Evolutionary conservation across 1,140 invertebrate genomes (phyloP).

Genomic region (Teleogryllus occipitalis): DNA sequence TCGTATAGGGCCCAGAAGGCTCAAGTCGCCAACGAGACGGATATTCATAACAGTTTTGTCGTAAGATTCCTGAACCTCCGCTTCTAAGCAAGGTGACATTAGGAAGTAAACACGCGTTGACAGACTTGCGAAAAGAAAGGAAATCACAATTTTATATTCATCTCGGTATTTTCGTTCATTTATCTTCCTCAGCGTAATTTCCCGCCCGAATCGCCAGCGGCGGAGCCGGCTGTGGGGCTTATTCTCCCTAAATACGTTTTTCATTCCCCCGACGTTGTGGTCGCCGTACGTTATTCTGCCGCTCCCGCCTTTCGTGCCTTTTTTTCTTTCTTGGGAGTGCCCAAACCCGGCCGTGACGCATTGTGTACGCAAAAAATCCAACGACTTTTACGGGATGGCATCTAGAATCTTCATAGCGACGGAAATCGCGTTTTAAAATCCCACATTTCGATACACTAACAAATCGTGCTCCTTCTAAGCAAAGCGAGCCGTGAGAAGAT

Average conservation of each 20-base stretch:
- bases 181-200: neutral
- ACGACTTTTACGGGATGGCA: neutral
- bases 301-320: neutral
- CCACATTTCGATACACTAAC: neutral
- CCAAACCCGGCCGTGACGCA: neutral
- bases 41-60: too few species aligned
- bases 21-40: too few species aligned
- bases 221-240: neutral
- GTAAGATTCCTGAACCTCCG: neutral
- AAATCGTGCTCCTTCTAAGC: too few species aligned
- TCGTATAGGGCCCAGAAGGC: too few species aligned
- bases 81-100: neutral
- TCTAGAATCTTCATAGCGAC: neutral
- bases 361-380: neutral
- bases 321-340: neutral
- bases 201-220: neutral
- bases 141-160: neutral
- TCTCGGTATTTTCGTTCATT: neutral
- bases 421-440: neutral
- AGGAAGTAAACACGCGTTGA: neutral
- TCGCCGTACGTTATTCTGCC: slow-evolving; percentile 3
- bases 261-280: neutral
- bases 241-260: neutral
- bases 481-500: too few species aligned
- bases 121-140: neutral